Conservation (phyloP, 2,797 vertebrate species). For the Acanthurus leucopareius region DNA sequence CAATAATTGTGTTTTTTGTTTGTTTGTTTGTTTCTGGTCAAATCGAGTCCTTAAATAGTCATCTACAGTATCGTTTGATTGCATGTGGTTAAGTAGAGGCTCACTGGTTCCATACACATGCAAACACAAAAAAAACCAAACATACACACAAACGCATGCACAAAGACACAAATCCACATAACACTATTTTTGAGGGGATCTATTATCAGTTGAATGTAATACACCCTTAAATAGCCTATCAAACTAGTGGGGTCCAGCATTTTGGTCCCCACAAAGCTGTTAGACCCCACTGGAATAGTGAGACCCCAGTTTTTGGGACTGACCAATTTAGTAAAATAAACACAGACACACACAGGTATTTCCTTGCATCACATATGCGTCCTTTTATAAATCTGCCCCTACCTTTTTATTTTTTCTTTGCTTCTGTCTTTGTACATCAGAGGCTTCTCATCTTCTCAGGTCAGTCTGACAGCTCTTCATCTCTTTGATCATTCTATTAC, state of each 20-base stretch:
- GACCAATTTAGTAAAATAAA: too few relatives aligned
- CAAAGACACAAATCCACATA: not conserved
- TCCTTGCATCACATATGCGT: not conserved
- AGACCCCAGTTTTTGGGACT: too few relatives aligned
- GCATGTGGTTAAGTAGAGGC: not conserved
- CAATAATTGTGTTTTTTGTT: not conserved
- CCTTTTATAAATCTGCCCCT: not conserved
- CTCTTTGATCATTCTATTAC: not conserved
- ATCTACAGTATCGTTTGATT: not conserved
- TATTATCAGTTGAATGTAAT: too few relatives aligned
- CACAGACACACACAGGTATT: slow-evolving; percentile 1
- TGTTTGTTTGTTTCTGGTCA: not conserved
- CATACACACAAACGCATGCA: not conserved
- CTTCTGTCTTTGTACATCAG: not conserved
- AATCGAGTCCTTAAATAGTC: not conserved
- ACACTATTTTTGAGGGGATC: too few relatives aligned
- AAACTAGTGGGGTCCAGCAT: too few relatives aligned
- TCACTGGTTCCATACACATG: slow-evolving; percentile 4
- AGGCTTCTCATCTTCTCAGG: not conserved
- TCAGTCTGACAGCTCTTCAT: not conserved
- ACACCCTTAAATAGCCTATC: too few relatives aligned
- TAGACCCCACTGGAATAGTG: too few relatives aligned
- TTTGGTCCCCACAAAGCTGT: too few relatives aligned
- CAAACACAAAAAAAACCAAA: too few relatives aligned
- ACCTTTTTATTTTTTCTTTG: slow-evolving; percentile 1